Evolutionary conservation across 2,797 vertebrate species (phyloP).

Genomic region (Oreochromis grahami): DNA sequence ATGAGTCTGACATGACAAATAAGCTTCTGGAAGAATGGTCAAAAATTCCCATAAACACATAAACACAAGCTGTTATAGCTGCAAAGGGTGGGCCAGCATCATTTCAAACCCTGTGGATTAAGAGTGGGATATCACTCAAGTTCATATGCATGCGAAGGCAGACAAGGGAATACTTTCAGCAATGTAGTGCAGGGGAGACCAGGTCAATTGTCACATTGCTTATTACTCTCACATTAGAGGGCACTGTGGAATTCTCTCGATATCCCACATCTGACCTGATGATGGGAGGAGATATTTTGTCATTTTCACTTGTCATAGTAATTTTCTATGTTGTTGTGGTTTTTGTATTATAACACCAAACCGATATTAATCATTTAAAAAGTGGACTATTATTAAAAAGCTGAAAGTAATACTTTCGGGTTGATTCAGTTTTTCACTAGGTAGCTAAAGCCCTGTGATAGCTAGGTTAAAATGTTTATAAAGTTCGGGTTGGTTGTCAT

Average conservation of each 20-base stretch:
- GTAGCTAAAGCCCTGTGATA: not conserved
- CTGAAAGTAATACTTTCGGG: fast-evolving
- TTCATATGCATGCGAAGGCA: not conserved
- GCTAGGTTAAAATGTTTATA: fast-evolving
- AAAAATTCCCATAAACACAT: not conserved
- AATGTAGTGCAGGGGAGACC: not conserved
- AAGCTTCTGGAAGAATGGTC: not conserved
- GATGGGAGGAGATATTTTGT: not conserved
- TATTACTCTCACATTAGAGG: fast-evolving
- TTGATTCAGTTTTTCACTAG: fast-evolving
- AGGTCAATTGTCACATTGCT: fast-evolving
- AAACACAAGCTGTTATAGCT: not conserved
- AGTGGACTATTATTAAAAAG: not conserved
- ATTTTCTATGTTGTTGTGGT: not conserved
- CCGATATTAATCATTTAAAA: not conserved
- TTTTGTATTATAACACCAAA: fast-evolving
- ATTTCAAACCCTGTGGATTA: not conserved
- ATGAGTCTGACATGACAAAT: not conserved
- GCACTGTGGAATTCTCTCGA: not conserved
- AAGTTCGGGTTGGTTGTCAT: not conserved
- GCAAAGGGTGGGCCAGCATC: fast-evolving
- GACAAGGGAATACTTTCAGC: not conserved
- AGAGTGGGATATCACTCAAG: not conserved
- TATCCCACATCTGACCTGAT: not conserved
- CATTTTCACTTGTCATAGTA: fast-evolving